A percentile compares a stretch with the other conserved stretches of the same genome.
Evolutionary conservation across 2,113 vertebrate species (phyloP).

Genomic region (Nesogale talazaci): DNA sequence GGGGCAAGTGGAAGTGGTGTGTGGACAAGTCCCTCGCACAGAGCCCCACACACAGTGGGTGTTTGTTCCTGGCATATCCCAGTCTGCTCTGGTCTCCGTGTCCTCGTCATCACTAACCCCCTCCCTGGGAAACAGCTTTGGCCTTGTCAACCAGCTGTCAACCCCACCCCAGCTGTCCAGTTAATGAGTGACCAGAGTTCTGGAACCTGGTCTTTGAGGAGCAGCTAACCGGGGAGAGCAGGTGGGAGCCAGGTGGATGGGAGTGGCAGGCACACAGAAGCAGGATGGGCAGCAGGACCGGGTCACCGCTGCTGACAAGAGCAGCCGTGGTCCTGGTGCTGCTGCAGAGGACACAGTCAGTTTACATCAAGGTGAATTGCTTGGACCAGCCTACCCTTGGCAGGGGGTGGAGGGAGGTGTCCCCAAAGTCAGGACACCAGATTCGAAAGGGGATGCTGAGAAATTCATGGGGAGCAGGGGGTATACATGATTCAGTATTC

Average conservation of each 20-base stretch:
- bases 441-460: neutral
- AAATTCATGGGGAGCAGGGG: neutral
- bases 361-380: constrained; percentile 74
- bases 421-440: neutral
- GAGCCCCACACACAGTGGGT: accelerated
- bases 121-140: constrained; percentile 27
- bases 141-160: constrained; percentile 58
- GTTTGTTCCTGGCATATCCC: accelerated
- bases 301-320: neutral
- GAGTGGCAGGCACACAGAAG: neutral
- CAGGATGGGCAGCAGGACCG: neutral
- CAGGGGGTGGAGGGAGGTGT: no score
- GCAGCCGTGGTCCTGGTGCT: constrained; percentile 37
- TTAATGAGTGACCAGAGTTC: constrained; percentile 74
- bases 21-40: neutral
- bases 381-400: neutral
- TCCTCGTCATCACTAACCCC: neutral
- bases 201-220: constrained; percentile 65
- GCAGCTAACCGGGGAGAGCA: neutral
- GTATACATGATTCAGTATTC: neutral
- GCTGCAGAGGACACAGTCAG: constrained; percentile 58
- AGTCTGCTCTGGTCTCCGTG: neutral
- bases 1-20: neutral
- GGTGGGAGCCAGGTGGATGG: neutral
- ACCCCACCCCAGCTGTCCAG: constrained; percentile 58